phyloP scores from a whole-genome alignment of 1,140 invertebrate species.

The Cyphomyrmex costatus region DNA sequence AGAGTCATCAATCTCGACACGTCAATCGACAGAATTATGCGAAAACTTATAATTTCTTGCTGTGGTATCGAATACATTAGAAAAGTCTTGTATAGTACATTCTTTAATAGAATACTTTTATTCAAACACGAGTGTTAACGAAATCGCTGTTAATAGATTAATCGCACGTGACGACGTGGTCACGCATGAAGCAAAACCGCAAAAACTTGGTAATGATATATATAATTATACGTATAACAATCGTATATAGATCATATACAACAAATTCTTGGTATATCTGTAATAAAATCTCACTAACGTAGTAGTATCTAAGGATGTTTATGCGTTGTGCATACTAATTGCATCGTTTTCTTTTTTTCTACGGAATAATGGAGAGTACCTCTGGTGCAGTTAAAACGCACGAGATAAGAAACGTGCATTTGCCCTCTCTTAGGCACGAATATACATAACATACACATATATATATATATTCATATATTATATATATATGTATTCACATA shows the following conservation, averaged over 20 bases:
- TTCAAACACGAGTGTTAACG: slow-evolving; percentile 62
- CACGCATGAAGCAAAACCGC: slow-evolving; percentile 57
- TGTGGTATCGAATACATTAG: slow-evolving; percentile 31
- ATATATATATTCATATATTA: slow-evolving; percentile 18
- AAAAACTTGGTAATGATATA: slow-evolving; percentile 51
- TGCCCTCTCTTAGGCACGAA: slow-evolving; percentile 31
- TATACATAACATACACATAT: slow-evolving; percentile 47
- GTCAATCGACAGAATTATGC: background rate
- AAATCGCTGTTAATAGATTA: slow-evolving; percentile 59
- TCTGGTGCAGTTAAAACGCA: slow-evolving; percentile 46
- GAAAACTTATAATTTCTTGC: background rate
- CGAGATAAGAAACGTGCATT: slow-evolving; percentile 52
- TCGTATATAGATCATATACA: slow-evolving; percentile 47
- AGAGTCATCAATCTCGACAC: background rate
- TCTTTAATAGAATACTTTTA: slow-evolving; percentile 60
- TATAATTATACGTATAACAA: slow-evolving; percentile 58
- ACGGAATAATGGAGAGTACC: slow-evolving; percentile 43
- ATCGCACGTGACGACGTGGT: slow-evolving; percentile 35
- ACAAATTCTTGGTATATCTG: slow-evolving; percentile 55
- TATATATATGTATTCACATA: slow-evolving; percentile 39
- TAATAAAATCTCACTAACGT: slow-evolving; percentile 50
- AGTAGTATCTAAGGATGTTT: slow-evolving; percentile 37
- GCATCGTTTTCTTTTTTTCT: slow-evolving; percentile 29
- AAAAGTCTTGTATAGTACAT: slow-evolving; percentile 17
- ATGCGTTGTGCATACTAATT: slow-evolving; percentile 28